Evolutionary conservation across 2,888 invertebrate genomes (phyloP).

Genomic region (Caenorhabditis macrosperma): DNA sequence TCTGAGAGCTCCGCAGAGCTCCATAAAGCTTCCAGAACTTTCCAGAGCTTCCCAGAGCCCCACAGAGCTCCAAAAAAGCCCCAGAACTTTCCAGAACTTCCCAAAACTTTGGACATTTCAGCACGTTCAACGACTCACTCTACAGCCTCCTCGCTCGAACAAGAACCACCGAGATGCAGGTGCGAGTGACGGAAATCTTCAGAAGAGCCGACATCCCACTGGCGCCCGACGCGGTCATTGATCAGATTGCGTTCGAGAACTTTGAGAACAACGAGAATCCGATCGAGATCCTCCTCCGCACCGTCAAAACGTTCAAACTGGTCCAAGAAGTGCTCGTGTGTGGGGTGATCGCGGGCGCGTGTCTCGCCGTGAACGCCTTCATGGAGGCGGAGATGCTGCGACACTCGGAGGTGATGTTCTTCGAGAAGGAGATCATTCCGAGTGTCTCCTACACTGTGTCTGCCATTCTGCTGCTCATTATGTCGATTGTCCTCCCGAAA

Average conservation of each 20-base stretch:
- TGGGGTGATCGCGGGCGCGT: slow-evolving; percentile 28
- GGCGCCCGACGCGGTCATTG: slow-evolving; percentile 39
- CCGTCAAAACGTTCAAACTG: slow-evolving; percentile 34
- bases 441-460: slow-evolving; percentile 7
- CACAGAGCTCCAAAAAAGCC: no score
- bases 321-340: slow-evolving; percentile 40
- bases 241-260: slow-evolving; percentile 46
- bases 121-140: slow-evolving; percentile 46
- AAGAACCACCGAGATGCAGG: slow-evolving; percentile 39
- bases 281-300: slow-evolving; percentile 30
- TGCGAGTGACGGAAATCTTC: slow-evolving; percentile 13
- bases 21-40: no score
- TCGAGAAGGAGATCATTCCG: slow-evolving; percentile 28
- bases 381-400: slow-evolving; percentile 10
- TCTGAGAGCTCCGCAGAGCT: no score
- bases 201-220: slow-evolving; percentile 3
- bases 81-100: no score
- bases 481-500: slow-evolving; percentile 8
- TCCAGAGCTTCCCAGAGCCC: background rate
- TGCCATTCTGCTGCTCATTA: background rate
- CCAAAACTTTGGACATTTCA: slow-evolving; percentile 22
- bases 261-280: slow-evolving; percentile 38
- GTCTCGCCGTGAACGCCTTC: slow-evolving; percentile 19
- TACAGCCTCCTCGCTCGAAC: slow-evolving; percentile 33
- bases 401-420: slow-evolving; percentile 39